These are phyloP conservation scores for Aleiodes leptofemur DNA, from an alignment of 2,888 invertebrate genomes.

Conservation along the genomic window DNA sequence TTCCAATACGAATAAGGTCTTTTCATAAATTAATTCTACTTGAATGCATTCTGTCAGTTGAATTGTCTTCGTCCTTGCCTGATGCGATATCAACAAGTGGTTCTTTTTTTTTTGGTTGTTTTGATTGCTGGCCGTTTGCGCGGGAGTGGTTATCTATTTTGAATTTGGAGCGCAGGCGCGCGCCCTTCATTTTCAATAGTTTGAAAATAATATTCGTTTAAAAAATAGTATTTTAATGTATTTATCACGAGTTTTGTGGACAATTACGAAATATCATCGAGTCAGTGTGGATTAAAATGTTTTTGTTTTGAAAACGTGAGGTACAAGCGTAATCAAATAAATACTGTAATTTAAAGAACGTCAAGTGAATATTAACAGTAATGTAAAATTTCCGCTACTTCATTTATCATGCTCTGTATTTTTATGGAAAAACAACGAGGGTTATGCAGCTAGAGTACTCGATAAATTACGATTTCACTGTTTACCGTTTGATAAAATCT, in stretches of 20 bases:
- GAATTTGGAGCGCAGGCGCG: neutral
- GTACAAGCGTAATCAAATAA: too few species aligned
- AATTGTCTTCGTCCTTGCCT: neutral
- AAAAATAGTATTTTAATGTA: too few species aligned
- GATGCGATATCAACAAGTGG: too few species aligned
- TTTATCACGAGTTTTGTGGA: too few species aligned
- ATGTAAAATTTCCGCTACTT: slow-evolving; percentile 4
- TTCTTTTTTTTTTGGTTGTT: neutral
- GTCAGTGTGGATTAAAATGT: too few species aligned
- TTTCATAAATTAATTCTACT: neutral
- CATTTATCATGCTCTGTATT: neutral
- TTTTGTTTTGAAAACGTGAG: too few species aligned
- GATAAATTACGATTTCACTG: neutral
- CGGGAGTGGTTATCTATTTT: neutral
- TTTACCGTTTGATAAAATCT: slow-evolving; percentile 16
- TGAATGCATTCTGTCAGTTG: neutral
- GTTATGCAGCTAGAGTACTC: slow-evolving; percentile 40
- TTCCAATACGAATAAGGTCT: slow-evolving; percentile 37
- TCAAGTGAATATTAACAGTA: neutral
- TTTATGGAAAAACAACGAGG: slow-evolving; percentile 15
- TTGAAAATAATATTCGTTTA: too few species aligned
- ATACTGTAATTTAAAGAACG: too few species aligned
- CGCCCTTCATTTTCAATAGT: neutral
- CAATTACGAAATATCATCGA: too few species aligned
- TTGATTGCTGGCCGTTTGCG: neutral